Conservation (phyloP, 92 coral and sea anemone genomes). For the Desmophyllum pertusum region DNA sequence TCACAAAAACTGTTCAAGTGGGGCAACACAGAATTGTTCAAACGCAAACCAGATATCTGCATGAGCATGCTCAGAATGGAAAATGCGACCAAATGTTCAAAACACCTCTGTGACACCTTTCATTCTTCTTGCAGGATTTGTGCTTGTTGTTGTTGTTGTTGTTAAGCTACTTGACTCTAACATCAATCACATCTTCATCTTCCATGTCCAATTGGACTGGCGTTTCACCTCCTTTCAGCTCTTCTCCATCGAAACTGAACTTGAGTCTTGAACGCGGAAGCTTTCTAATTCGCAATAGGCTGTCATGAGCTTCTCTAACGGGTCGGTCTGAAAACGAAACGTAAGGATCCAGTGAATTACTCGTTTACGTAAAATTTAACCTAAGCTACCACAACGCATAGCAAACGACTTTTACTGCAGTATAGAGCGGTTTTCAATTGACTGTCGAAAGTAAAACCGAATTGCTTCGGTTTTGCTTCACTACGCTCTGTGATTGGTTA, state of each 20-base stretch:
- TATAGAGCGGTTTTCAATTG: too few species aligned
- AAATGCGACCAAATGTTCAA: background rate
- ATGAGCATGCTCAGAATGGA: background rate
- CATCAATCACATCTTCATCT: conserved; percentile 90
- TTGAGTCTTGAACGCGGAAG: conserved; percentile 67
- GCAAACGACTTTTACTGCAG: background rate
- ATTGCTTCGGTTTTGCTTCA: too few species aligned
- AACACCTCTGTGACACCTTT: background rate
- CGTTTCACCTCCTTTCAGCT: conserved; percentile 69
- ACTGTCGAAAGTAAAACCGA: too few species aligned
- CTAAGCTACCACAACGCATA: too few species aligned
- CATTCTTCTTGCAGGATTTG: background rate
- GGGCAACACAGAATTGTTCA: background rate
- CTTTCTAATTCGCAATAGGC: conserved; percentile 76
- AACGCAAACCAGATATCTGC: background rate
- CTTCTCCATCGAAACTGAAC: conserved; percentile 88
- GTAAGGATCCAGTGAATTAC: background rate
- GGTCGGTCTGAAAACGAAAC: conserved; percentile 56
- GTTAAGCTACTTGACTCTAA: conserved; percentile 43
- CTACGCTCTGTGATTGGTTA: too few species aligned
- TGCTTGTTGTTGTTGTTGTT: background rate
- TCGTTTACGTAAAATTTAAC: background rate
- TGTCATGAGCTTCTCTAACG: conserved; percentile 67
- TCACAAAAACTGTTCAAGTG: background rate
- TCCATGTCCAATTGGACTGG: conserved; percentile 94